A percentile compares a stretch with the other conserved stretches of the same genome.
Evolutionary conservation across 2,797 vertebrate species (phyloP).

Genomic region (Chrysolophus pictus): DNA sequence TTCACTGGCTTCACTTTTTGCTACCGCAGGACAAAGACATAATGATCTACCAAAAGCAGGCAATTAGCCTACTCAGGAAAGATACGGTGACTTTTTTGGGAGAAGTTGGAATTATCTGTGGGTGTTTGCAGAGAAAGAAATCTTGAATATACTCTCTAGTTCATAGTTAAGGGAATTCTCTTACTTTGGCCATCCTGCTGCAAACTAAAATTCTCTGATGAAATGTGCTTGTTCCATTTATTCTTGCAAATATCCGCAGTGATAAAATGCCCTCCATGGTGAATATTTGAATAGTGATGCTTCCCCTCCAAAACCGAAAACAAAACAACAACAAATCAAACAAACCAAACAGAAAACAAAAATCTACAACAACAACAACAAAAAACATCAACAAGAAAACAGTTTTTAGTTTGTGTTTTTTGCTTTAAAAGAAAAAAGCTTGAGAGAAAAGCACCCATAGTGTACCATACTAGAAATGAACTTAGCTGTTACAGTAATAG

Average conservation of each 20-base stretch:
- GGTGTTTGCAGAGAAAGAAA: neutral
- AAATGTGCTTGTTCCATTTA: neutral
- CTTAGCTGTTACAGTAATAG: neutral
- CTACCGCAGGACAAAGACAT: neutral
- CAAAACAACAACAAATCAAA: neutral
- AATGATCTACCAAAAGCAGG: neutral
- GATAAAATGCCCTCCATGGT: neutral
- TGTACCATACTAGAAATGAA: neutral
- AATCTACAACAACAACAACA: too few relatives aligned
- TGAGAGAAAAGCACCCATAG: neutral
- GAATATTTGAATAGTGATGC: neutral
- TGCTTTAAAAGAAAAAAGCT: neutral
- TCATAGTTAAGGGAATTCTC: neutral
- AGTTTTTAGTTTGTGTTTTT: neutral
- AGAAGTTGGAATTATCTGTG: neutral
- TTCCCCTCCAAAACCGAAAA: neutral
- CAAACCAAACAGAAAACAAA: neutral
- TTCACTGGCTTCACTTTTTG: neutral
- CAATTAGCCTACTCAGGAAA: neutral
- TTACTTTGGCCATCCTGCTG: neutral
- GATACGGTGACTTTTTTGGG: neutral
- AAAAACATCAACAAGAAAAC: neutral
- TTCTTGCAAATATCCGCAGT: neutral
- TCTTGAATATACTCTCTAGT: neutral
- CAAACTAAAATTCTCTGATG: neutral